Percentiles rank a stretch among this genome's conserved stretches.
Evolutionary conservation across 2,888 invertebrate genomes (phyloP).

Genomic region (Cryptocephalus moraei): DNA sequence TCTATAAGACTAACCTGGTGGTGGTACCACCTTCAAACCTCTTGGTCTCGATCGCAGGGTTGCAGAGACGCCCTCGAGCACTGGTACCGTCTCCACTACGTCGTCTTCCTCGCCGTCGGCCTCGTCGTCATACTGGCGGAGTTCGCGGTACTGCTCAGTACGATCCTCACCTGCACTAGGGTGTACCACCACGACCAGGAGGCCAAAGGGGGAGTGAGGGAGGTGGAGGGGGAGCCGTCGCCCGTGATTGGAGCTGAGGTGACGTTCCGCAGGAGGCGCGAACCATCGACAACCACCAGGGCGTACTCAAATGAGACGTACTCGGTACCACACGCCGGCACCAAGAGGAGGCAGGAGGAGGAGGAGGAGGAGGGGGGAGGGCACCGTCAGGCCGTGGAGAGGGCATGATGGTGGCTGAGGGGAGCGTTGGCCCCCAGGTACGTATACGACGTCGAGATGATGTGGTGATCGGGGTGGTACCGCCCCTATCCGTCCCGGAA

Average conservation of each 20-base stretch:
- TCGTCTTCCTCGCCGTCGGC: slow-evolving; percentile 55
- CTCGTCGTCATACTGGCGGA: slow-evolving; percentile 62
- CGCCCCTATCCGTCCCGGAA: too few relatives aligned
- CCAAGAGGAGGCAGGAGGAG: slow-evolving; percentile 25
- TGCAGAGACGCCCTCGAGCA: slow-evolving; percentile 59
- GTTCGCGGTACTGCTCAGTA: slow-evolving; percentile 58
- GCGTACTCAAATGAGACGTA: slow-evolving; percentile 35
- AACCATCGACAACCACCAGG: slow-evolving; percentile 19
- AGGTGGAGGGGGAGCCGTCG: slow-evolving; percentile 13
- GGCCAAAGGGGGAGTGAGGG: slow-evolving; percentile 24
- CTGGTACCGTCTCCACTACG: slow-evolving; percentile 69
- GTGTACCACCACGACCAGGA: slow-evolving; percentile 45
- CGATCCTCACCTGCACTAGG: slow-evolving; percentile 60
- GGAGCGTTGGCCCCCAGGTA: slow-evolving; percentile 17
- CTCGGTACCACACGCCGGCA: slow-evolving; percentile 32
- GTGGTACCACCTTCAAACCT: background rate
- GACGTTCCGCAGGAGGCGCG: background rate
- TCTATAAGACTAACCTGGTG: too few relatives aligned
- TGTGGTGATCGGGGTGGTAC: slow-evolving; percentile 28
- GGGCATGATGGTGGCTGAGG: slow-evolving; percentile 34
- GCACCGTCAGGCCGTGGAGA: too few relatives aligned
- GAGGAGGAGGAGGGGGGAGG: slow-evolving; percentile 24
- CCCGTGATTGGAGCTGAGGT: too few relatives aligned
- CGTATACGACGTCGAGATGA: slow-evolving; percentile 28
- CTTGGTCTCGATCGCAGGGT: slow-evolving; percentile 42